Base-by-base conservation (phyloP, 1,140 invertebrate genomes). In the Campoletis sonorensis region DNA sequence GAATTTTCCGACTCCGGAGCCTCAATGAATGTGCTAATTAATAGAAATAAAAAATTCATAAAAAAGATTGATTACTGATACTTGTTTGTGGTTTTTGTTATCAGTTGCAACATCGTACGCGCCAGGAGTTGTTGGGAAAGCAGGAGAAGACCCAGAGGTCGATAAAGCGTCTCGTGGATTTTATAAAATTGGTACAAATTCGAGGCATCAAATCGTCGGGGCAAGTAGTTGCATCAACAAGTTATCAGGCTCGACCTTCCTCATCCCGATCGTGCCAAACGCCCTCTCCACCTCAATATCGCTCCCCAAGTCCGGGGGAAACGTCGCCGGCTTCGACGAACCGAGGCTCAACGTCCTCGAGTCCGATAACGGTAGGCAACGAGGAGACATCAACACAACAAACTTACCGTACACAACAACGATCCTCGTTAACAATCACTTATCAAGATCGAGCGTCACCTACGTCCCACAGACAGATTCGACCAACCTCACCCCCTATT, bases 111-210 rank as follows among this genome's bases (percentile, higher is more conserved):
- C 88, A 91, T n/a, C 89, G 88, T 82, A 88, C 86, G 76, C 88
- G 88, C 15, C 90, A 89, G 85, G 90, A 92, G 68, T 79, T 89
- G 77, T 76, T 90, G 84, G 88, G 86, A 85, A 90, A 92, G 27
- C 89, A 92, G 86, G 91, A 92, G 86, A 90, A 87, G 84, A 91
- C 90, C 7, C 91, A 91, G 86, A 91, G 79, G 51, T 92, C 90
- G 49, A 91, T 92, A 87, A 92, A 91, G 21, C 89, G 90, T 5
- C 85, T 92, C 49, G 86, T 90, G 88, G 91, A 92, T 77, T 92
- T 92, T 83, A 91, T 91, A 87, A 91, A 88, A 68, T 71, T 87
- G 87, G 91, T 92, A 83, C 90, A 92, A 68, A 83, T 83, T 45
- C 86, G 68, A 85, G 84, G 68, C 76, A 82, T 79, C 70, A 81